Conservation (phyloP, 2,888 invertebrate genomes). For the Aspidiotus rigidus region DNA sequence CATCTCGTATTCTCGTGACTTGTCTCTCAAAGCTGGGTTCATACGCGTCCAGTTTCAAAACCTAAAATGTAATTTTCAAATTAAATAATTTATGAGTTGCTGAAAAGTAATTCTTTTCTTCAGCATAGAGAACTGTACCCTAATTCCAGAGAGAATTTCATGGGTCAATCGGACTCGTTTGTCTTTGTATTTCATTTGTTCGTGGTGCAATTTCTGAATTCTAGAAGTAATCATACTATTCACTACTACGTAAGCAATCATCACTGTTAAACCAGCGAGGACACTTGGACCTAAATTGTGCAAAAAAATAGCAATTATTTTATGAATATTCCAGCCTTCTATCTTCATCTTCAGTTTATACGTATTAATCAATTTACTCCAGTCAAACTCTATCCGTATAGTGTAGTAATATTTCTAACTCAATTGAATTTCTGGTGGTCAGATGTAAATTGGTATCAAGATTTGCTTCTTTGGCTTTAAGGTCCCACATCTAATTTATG, state of each 20-base stretch:
- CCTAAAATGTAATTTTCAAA: constrained; percentile 40
- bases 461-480: too few relatives aligned
- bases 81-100: background rate
- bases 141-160: constrained; percentile 38
- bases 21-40: constrained; percentile 52
- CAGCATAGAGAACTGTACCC: constrained; percentile 31
- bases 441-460: too few relatives aligned
- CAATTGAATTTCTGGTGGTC: too few relatives aligned
- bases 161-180: constrained; percentile 46
- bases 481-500: too few relatives aligned
- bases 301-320: too few relatives aligned
- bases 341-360: too few relatives aligned
- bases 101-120: too few relatives aligned
- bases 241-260: constrained; percentile 50
- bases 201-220: constrained; percentile 46
- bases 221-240: constrained; percentile 45
- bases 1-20: constrained; percentile 49
- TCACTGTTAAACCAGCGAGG: constrained; percentile 50
- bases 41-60: constrained; percentile 55
- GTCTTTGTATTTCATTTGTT: constrained; percentile 51
- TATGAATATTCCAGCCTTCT: too few relatives aligned
- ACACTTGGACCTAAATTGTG: constrained; percentile 47
- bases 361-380: too few relatives aligned
- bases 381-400: too few relatives aligned
- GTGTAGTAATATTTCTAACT: too few relatives aligned